These are phyloP conservation scores for Eriocheir sinensis DNA, from an alignment of 1,140 invertebrate species.

Conservation along the genomic window DNA sequence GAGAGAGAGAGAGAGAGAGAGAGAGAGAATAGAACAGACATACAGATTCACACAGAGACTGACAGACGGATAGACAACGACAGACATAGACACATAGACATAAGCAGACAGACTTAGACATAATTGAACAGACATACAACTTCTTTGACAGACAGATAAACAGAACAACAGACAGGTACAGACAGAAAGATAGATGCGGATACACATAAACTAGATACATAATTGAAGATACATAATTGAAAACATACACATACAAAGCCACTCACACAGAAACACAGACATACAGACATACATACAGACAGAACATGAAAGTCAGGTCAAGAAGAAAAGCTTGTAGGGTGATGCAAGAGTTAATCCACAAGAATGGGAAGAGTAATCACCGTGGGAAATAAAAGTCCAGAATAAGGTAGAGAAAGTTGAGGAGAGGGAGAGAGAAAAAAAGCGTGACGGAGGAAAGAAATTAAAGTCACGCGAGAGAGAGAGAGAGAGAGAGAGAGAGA, in stretches of 20 bases:
- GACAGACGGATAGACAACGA: neutral
- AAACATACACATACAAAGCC: too few species aligned
- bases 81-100: neutral
- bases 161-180: neutral
- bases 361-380: too few species aligned
- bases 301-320: too few species aligned
- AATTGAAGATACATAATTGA: too few species aligned
- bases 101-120: neutral
- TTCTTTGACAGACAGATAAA: neutral
- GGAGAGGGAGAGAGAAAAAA: neutral
- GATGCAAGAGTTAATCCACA: too few species aligned
- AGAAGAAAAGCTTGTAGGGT: too few species aligned
- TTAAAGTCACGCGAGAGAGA: too few species aligned
- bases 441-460: too few species aligned
- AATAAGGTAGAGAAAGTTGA: neutral
- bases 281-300: too few species aligned
- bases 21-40: neutral
- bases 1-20: slow-evolving; percentile 31
- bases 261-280: too few species aligned
- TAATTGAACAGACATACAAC: neutral
- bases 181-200: too few species aligned
- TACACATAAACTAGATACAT: too few species aligned
- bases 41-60: neutral
- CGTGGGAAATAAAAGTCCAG: neutral
- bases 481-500: slow-evolving; percentile 11